Percentiles rank a stretch among this genome's conserved stretches.
These are phyloP conservation scores for Pseudomyrmex pallidus DNA, from an alignment of 1,140 invertebrate genomes.

Conservation along the genomic window DNA sequence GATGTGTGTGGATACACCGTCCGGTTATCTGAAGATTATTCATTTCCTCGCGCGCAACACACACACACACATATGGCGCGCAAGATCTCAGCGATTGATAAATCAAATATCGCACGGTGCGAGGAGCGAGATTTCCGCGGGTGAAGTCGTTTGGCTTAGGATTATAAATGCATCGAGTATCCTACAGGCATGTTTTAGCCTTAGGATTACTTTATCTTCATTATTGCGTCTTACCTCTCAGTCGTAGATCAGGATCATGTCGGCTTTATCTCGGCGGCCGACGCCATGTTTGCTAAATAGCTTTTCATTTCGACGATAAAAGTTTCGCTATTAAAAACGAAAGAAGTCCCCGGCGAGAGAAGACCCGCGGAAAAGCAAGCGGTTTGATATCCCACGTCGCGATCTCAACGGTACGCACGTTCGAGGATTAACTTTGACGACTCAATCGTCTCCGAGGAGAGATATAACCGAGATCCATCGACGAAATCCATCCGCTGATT, in stretches of 20 bases:
- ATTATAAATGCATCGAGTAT: constrained; percentile 57
- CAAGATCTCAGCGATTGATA: neutral
- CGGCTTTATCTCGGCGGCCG: constrained; percentile 50
- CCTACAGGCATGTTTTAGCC: constrained; percentile 19
- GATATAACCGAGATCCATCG: neutral
- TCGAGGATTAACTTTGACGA: constrained; percentile 32
- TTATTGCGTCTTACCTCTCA: constrained; percentile 44
- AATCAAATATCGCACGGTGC: constrained; percentile 6
- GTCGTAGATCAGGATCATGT: constrained; percentile 58
- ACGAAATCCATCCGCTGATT: neutral
- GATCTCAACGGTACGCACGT: neutral
- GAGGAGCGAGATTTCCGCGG: neutral
- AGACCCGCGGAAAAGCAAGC: constrained; percentile 2
- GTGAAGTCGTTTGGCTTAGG: constrained; percentile 11
- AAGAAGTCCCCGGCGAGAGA: neutral
- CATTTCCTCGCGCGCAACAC: neutral
- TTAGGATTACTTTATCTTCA: constrained; percentile 59
- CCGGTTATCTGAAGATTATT: constrained; percentile 28
- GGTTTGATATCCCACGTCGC: neutral
- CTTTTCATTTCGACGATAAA: constrained; percentile 34
- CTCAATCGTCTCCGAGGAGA: constrained; percentile 10
- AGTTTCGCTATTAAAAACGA: constrained; percentile 29
- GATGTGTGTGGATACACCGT: constrained; percentile 17
- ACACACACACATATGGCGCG: neutral
- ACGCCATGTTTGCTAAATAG: constrained; percentile 44